Evolutionary conservation across 1,140 invertebrate genomes (phyloP).

Genomic region (Scaptomyza pallida): DNA sequence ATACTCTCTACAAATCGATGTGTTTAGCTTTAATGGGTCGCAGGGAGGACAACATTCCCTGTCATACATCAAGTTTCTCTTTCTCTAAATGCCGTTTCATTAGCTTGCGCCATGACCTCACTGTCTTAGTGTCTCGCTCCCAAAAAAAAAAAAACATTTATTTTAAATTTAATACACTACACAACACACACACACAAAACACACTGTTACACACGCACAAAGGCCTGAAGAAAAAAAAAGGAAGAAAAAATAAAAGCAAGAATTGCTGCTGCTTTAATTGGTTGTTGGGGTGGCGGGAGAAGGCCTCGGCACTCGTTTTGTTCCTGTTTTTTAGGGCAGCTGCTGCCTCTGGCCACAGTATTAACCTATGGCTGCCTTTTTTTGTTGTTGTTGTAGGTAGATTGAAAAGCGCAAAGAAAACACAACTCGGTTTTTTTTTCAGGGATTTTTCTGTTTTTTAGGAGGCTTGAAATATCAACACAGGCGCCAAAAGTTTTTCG

Average conservation of each 20-base stretch:
- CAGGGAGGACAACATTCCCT: slow-evolving; percentile 12
- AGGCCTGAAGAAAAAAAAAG: slow-evolving; percentile 25
- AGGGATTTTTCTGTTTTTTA: slow-evolving; percentile 12
- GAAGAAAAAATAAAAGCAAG: slow-evolving; percentile 37
- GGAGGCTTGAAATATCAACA: slow-evolving; percentile 50
- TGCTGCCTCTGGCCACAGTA: slow-evolving; percentile 17
- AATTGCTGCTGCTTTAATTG: slow-evolving; percentile 58
- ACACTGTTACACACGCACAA: slow-evolving; percentile 12
- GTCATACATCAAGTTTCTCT: slow-evolving; percentile 56
- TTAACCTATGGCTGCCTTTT: slow-evolving; percentile 43
- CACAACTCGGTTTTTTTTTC: slow-evolving; percentile 37
- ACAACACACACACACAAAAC: slow-evolving; percentile 31
- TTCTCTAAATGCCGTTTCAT: slow-evolving; percentile 69
- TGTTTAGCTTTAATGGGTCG: slow-evolving; percentile 40
- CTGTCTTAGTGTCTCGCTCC: slow-evolving; percentile 16
- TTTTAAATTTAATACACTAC: slow-evolving; percentile 75
- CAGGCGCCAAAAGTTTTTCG: slow-evolving; percentile 53
- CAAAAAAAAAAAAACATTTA: slow-evolving; percentile 69
- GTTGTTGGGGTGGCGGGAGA: too few relatives aligned
- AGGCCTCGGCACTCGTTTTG: slow-evolving; percentile 15
- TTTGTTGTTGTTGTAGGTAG: slow-evolving; percentile 23
- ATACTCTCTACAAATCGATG: slow-evolving; percentile 4
- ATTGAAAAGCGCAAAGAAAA: slow-evolving; percentile 78
- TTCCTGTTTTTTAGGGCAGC: slow-evolving; percentile 49
- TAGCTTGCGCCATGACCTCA: slow-evolving; percentile 32